phyloP scores from a whole-genome alignment of 1,140 invertebrate genomes.

The Megathymus violae region DNA sequence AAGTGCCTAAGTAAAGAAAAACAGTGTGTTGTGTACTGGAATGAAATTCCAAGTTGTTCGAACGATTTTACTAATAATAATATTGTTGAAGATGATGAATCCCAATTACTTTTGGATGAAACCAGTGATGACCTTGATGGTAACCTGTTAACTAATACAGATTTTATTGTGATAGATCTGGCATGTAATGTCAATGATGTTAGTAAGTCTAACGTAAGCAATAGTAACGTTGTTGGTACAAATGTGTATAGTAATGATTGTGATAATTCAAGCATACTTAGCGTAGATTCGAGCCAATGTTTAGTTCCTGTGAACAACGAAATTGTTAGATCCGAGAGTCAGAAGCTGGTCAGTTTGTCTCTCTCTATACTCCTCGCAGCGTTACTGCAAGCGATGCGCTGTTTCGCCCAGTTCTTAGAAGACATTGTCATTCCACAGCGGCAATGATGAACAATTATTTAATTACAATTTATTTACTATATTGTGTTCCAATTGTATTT shows the following conservation, averaged over 20 bases:
- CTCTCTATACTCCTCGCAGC: conserved; percentile 76
- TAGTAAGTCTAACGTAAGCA: conserved; percentile 45
- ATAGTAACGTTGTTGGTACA: conserved; percentile 54
- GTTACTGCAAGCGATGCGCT: conserved; percentile 74
- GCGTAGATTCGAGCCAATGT: conserved; percentile 63
- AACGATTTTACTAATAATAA: conserved; percentile 64
- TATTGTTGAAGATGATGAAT: conserved; percentile 46
- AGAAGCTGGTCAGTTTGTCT: conserved; percentile 76
- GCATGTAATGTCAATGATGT: conserved; percentile 68
- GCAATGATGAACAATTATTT: conserved; percentile 49
- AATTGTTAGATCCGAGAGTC: conserved; percentile 68
- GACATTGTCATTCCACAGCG: conserved; percentile 76
- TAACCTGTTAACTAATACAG: conserved; percentile 48
- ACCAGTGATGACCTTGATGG: conserved; percentile 36
- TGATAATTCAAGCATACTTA: conserved; percentile 70
- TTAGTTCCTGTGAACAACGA: conserved; percentile 80
- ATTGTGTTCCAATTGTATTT: conserved; percentile 64
- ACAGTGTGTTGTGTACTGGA: conserved; percentile 66
- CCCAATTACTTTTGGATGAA: conserved; percentile 38
- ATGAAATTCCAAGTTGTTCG: conserved; percentile 82
- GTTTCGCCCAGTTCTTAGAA: conserved; percentile 78
- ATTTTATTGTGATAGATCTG: conserved; percentile 79
- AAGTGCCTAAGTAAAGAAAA: conserved; percentile 76
- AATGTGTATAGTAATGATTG: conserved; percentile 63
- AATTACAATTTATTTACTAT: conserved; percentile 26